Evolutionary conservation across 2,797 vertebrate species (phyloP), one percentile per base, ranked within the genome.

Genomic region (Cygnus olor): DNA sequence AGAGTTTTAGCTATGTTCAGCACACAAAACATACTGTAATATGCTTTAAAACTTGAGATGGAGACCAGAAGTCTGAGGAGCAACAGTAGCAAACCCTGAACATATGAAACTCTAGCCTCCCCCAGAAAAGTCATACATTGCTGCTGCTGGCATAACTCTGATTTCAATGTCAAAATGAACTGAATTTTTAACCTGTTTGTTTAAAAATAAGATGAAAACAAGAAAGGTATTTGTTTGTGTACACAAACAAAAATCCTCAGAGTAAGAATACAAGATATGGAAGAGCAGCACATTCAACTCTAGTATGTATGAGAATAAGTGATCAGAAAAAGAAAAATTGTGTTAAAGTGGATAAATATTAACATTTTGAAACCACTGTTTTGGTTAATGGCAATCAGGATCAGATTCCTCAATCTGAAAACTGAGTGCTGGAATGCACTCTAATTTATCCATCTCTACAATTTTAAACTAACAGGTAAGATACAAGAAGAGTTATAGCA

Each of bases 61-160:
- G 96, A 96, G 94, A 96, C 90, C 89, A 96, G 82, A 89, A 96
- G 95, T 96, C 95, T 96, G 93, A 94, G 69, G 36, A 58, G 70
- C 42, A 80, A 93, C 91, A 89, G 93, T 87, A 95, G 90, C 94
- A 89, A 93, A 65, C 15, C 15, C 68, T 70, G 20, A 69, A 42
- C 20, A 32, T 12, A 51, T 30, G 79, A 91, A 93, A 89, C 40
- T 77, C 56, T 95, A 93, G 27, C 45, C 27, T 81, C 51, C 9
- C 57, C 53, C 14, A 19, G 69, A 93, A 85, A 53, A 28, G 21
- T 69, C 76, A 40, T 32, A 15, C 8, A 54, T 24, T 86, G 27
- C 47, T 87, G 34, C 32, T 61, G 19, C 32, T 92, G 57, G 44
- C 32, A 68, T 40, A 91, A 70, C 13, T 78, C 24, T 45, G 22